Evolutionary conservation across 2,888 invertebrate genomes (phyloP).

Genomic region (Ichneumoninae sp.): DNA sequence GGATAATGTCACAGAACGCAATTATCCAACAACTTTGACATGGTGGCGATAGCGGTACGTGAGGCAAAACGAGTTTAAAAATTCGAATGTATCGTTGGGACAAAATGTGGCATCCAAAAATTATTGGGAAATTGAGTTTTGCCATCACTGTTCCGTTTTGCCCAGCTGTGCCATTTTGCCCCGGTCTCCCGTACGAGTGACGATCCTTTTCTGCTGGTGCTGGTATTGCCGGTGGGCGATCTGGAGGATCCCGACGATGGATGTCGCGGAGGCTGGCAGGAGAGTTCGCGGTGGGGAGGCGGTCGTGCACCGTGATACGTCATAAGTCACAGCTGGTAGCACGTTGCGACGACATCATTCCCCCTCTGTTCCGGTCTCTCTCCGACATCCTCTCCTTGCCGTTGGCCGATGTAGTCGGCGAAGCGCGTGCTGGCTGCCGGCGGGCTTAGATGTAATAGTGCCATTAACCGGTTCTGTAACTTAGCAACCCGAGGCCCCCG

Average conservation of each 20-base stretch:
- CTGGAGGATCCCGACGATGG: slow-evolving; percentile 9
- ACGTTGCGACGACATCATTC: slow-evolving; percentile 80
- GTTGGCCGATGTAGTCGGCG: slow-evolving; percentile 66
- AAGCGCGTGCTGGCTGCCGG: slow-evolving; percentile 58
- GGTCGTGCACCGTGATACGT: slow-evolving; percentile 78
- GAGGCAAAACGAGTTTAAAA: too few species aligned
- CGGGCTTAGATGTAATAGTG: slow-evolving; percentile 78
- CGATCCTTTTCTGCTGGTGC: background rate
- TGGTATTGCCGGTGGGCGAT: background rate
- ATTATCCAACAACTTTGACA: too few species aligned
- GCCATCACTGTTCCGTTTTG: too few species aligned
- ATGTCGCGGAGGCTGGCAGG: background rate
- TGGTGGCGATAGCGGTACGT: too few species aligned
- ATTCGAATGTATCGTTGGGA: too few species aligned
- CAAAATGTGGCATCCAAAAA: too few species aligned
- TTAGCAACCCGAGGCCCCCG: slow-evolving; percentile 77
- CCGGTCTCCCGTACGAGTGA: background rate
- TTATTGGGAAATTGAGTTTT: too few species aligned
- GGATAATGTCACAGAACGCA: too few species aligned
- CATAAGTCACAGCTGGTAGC: slow-evolving; percentile 83
- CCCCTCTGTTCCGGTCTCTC: slow-evolving; percentile 52
- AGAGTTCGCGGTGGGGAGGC: slow-evolving; percentile 44
- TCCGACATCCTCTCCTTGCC: slow-evolving; percentile 10
- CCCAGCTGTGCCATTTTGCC: too few species aligned
- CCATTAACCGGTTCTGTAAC: slow-evolving; percentile 82